phyloP scores from a whole-genome alignment of 2,888 invertebrate species.

The Pyrrhosoma nymphula region DNA sequence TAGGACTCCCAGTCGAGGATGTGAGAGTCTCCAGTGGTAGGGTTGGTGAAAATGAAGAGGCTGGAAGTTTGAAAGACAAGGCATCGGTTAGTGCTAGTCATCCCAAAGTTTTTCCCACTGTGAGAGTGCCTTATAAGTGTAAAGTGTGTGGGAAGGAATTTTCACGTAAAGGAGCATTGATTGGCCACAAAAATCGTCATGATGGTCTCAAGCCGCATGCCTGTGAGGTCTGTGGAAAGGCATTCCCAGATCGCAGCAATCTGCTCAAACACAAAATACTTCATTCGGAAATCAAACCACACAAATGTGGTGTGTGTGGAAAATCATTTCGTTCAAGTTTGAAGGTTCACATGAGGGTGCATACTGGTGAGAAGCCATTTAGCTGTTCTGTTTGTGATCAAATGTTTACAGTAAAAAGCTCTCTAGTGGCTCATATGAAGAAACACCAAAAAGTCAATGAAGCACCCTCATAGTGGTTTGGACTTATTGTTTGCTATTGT shows the following conservation, averaged over 20 bases:
- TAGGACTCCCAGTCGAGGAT: background rate
- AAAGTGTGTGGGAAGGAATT: conserved; percentile 71
- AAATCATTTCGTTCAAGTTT: conserved; percentile 70
- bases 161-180: conserved; percentile 70
- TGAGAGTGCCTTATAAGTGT: conserved; percentile 68
- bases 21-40: background rate
- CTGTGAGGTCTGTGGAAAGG: conserved; percentile 71
- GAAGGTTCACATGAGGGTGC: conserved; percentile 71
- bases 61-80: background rate
- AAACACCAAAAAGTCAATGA: conserved; percentile 68
- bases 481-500: background rate
- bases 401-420: conserved; percentile 71
- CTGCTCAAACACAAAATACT: conserved; percentile 70
- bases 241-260: conserved; percentile 69
- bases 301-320: conserved; percentile 69
- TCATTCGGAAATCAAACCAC: conserved; percentile 70
- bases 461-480: background rate
- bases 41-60: background rate
- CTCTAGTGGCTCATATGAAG: conserved; percentile 71
- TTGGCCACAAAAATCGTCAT: conserved; percentile 71
- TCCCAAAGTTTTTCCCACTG: background rate
- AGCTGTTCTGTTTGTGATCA: conserved; percentile 70
- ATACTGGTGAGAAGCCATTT: conserved; percentile 71
- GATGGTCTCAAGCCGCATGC: conserved; percentile 69
- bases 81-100: background rate